Evolutionary conservation across 2,888 invertebrate species (phyloP).

Genomic region (Acanthococcus lagerstroemiae): DNA sequence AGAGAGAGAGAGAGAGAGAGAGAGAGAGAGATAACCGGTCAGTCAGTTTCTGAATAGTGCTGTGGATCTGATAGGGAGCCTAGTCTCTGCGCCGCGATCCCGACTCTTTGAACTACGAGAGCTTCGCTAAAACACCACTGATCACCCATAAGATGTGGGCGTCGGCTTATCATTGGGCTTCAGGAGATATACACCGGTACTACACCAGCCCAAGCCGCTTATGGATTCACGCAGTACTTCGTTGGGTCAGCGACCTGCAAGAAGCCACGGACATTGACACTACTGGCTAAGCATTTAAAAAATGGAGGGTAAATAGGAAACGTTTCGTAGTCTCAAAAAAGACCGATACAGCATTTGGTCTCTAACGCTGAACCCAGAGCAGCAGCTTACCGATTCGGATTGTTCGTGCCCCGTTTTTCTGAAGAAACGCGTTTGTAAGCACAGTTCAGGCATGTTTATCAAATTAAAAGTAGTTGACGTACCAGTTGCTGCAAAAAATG

Average conservation of each 20-base stretch:
- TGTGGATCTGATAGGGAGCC: background rate
- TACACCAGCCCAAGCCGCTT: too few relatives aligned
- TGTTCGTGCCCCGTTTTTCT: too few relatives aligned
- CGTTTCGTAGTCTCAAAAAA: background rate
- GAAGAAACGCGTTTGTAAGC: background rate
- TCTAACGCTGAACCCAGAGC: background rate
- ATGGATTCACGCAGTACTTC: background rate
- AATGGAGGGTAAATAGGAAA: background rate
- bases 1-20: too few relatives aligned
- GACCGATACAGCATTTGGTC: background rate
- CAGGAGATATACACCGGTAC: background rate
- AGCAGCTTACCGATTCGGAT: background rate
- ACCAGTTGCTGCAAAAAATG: background rate
- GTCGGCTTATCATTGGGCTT: background rate
- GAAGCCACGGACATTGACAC: background rate
- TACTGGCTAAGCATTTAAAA: background rate
- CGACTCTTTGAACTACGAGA: background rate
- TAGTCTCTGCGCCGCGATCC: background rate
- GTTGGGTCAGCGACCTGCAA: background rate
- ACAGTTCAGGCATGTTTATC: background rate
- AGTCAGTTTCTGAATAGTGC: background rate
- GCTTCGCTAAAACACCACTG: background rate
- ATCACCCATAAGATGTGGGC: background rate
- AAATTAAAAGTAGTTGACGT: background rate
- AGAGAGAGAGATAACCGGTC: too few relatives aligned